Base-by-base conservation (phyloP, 2,888 invertebrate species). In the Baronia brevicornis region DNA sequence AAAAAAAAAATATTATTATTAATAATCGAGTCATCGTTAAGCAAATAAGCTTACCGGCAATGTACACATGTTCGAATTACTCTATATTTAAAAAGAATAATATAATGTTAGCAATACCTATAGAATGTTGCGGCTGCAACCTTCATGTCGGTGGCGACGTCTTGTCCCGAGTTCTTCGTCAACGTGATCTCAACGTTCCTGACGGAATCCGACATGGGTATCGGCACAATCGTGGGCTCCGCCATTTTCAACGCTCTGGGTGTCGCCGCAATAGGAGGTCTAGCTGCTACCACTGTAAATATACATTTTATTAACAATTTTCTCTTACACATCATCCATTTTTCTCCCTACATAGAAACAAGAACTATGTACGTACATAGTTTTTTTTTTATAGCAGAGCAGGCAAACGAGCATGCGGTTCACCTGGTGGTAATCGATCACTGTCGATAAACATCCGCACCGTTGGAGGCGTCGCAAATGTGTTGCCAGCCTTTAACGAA, bases 81-180 rank as follows among this genome's bases (percentile, higher is more conserved):
- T n/a, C n/a, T n/a, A n/a, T n/a, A n/a, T n/a, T n/a, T n/a, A 24
- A 3, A 6, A 33, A 10, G 3, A n/a, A 6, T 8, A 13, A 4
- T 17, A 23, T 8, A 9, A 10, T 23, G 26, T 19, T 33, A 2
- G 36, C 14, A 35, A 36, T 65, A 57, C 8, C 9, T n/a, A 10
- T 70, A 91, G 82, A 96, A 98, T 73, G 95, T 98, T 6, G 97
- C 97, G 0, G 98, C 97, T 0, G 98, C 98, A 2, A 98, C 97
- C 0, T 97, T 98, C 54, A 96, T 98, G 94, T 93, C 98, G 0
- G 90, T 96, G 1, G 98, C 97, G 2, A 97, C 97, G 1, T 95
- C 96, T 7, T 93, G 95, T 43, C 97, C 97, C 0, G 97, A 98
- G 73, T 89, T 97, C 41, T 97, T 97, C 70, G 95, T 96, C 21